Base-by-base conservation (phyloP, 2,888 invertebrate genomes). In the Galeopsomyia nigrocyanea region DNA sequence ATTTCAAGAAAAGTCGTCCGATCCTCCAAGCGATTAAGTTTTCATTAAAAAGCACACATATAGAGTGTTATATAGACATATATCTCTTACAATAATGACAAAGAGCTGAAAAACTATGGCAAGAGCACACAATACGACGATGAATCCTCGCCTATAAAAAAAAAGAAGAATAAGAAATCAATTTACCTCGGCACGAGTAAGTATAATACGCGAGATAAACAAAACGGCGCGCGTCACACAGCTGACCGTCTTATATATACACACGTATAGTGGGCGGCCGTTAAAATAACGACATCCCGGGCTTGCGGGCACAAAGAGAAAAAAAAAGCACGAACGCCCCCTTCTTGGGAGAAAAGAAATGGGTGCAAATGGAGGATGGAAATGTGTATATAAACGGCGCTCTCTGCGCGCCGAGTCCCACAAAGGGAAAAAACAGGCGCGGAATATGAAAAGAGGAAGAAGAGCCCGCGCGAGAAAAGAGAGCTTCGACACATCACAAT, bases 401-500 rank as follows among this genome's bases (percentile, higher is more conserved):
- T 13, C 1, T n/a, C 49, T n/a, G 39, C 49, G 39, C n/a, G 57
- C 26, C 26, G 26, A 5, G 26, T 2, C 64, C 26, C 51, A 64
- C 55, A 65, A 74, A 71, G 51, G 65, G 39, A 65, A 65, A n/a
- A 66, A 73, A 66, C 68, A 61, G 64, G 46, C 64, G 39, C n/a
- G 68, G 51, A 49, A 65, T n/a, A n/a, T 63, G 61, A 63, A 69
- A 69, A 69, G 53, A 62, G 31, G 26, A 14, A 73, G 69, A 66
- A 66, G 49, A 19, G n/a, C 39, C 19, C 39, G 21, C 46, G 16
- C 47, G 49, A 13, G 21, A 39, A 50, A 51, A 61, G 63, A 50
- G 65, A 39, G 73, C 75, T 75, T 79, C 75, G 76, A 75, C 71
- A 39, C 22, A 10, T n/a, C 60, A 80, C 76, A 78, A 78, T 79